These are phyloP conservation scores for Felis chaus DNA, from an alignment of 2,113 vertebrate species.

Conservation along the genomic window DNA sequence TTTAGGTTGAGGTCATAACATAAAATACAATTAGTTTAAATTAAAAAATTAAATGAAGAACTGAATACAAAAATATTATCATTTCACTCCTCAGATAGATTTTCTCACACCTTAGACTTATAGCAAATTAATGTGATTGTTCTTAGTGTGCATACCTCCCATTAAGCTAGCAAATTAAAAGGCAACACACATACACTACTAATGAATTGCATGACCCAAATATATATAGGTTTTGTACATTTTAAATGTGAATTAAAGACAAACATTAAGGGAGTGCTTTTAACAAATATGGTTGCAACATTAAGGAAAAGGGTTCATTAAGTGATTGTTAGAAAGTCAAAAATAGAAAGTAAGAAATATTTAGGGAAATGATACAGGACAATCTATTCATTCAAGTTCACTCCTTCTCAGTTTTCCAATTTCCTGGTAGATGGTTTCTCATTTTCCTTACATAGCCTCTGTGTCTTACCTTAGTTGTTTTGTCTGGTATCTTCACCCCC, in stretches of 20 bases:
- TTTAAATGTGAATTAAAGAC: not conserved
- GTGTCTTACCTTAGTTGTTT: constrained; percentile 68
- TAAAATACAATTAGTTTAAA: not conserved
- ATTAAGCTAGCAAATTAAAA: not conserved
- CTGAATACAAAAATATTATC: not conserved
- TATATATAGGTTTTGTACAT: not conserved
- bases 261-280: constrained; percentile 31
- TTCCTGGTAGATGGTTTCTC: constrained; percentile 53
- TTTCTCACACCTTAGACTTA: not conserved
- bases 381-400: constrained; percentile 59
- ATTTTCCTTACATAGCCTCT: constrained; percentile 68
- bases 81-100: not conserved
- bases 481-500: constrained; percentile 56
- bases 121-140: not conserved
- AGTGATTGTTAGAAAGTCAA: constrained; percentile 55
- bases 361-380: constrained; percentile 44
- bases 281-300: not conserved
- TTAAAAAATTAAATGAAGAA: not conserved
- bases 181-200: not conserved
- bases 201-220: not conserved
- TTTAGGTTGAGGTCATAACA: not conserved
- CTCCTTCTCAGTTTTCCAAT: constrained; percentile 56
- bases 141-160: not conserved
- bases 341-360: constrained; percentile 52
- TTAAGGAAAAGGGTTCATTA: constrained; percentile 55